Percentiles rank a stretch among this genome's conserved stretches.
Conservation (phyloP, 1,140 invertebrate genomes). For the Halictus rubicundus region DNA sequence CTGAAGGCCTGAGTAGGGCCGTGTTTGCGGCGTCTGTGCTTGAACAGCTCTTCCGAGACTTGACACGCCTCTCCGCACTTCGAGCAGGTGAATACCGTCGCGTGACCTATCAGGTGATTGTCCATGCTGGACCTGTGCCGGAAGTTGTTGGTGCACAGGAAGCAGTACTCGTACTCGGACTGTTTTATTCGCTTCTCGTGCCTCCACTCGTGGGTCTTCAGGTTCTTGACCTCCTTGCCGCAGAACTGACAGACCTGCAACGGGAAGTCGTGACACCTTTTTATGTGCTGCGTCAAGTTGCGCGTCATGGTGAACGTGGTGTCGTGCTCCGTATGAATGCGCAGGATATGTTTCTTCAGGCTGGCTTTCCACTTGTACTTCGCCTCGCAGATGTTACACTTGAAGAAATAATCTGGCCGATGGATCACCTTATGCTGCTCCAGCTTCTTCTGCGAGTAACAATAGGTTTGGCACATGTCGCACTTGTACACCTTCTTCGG, state of each 20-base stretch:
- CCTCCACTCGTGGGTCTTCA: slow-evolving; percentile 69
- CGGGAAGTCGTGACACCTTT: slow-evolving; percentile 52
- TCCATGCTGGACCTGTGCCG: slow-evolving; percentile 73
- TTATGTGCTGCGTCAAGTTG: slow-evolving; percentile 52
- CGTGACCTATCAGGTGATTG: slow-evolving; percentile 79
- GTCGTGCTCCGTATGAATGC: slow-evolving; percentile 62
- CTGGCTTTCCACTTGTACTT: slow-evolving; percentile 78
- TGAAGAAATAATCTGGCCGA: slow-evolving; percentile 49
- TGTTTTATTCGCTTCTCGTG: slow-evolving; percentile 61
- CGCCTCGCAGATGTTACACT: slow-evolving; percentile 73
- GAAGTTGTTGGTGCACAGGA: slow-evolving; percentile 79
- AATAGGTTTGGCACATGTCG: slow-evolving; percentile 75
- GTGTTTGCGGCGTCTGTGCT: slow-evolving; percentile 81
- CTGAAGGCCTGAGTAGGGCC: slow-evolving; percentile 78
- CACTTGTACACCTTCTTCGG: slow-evolving; percentile 76
- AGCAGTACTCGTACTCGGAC: slow-evolving; percentile 71
- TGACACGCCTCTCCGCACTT: slow-evolving; percentile 70
- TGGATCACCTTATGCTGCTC: slow-evolving; percentile 60
- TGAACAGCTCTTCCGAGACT: slow-evolving; percentile 74
- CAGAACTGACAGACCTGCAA: slow-evolving; percentile 58
- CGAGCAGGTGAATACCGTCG: slow-evolving; percentile 66
- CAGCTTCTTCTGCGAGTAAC: slow-evolving; percentile 38
- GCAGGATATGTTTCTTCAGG: slow-evolving; percentile 79
- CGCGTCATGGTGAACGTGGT: slow-evolving; percentile 58
- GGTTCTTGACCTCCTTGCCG: slow-evolving; percentile 63